Percentiles rank a stretch among this genome's conserved stretches.
phyloP scores from a whole-genome alignment of 2,113 vertebrate species.

The Oceanodroma tethys region DNA sequence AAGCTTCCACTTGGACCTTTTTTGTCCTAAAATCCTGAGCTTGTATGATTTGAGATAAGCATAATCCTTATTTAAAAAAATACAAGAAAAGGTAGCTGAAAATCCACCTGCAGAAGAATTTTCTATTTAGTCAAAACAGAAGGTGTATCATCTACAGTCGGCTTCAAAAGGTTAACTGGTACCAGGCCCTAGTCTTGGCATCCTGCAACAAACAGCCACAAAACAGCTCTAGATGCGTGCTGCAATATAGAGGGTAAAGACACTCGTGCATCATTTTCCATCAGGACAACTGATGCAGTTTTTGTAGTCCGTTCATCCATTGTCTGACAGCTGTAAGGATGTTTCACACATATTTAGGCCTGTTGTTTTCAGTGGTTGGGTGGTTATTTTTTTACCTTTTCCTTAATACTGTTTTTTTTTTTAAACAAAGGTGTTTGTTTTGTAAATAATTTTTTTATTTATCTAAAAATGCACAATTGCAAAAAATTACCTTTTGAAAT shows the following conservation, averaged over 20 bases:
- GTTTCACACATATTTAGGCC: neutral
- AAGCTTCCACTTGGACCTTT: neutral
- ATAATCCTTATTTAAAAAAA: neutral
- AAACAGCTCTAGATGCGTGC: neutral
- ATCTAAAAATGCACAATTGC: slow-evolving; percentile 70
- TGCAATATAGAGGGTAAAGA: accelerated
- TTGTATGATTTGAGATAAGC: neutral
- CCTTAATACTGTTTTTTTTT: neutral
- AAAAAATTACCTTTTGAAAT: slow-evolving; percentile 57
- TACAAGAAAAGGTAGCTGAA: neutral
- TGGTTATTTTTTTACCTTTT: no score
- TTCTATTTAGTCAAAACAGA: neutral
- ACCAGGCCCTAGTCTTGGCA: neutral
- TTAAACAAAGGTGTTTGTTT: slow-evolving; percentile 64
- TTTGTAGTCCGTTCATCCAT: accelerated
- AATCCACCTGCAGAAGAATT: neutral
- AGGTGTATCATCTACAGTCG: neutral
- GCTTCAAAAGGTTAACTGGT: neutral
- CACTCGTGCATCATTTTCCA: accelerated
- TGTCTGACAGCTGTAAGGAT: neutral
- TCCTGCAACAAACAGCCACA: neutral
- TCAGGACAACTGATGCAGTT: accelerated
- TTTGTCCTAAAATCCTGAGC: neutral
- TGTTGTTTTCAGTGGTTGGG: no score
- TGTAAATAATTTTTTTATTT: slow-evolving; percentile 56